Conservation (phyloP, 2,113 vertebrate species). For the Sceloporus undulatus region DNA sequence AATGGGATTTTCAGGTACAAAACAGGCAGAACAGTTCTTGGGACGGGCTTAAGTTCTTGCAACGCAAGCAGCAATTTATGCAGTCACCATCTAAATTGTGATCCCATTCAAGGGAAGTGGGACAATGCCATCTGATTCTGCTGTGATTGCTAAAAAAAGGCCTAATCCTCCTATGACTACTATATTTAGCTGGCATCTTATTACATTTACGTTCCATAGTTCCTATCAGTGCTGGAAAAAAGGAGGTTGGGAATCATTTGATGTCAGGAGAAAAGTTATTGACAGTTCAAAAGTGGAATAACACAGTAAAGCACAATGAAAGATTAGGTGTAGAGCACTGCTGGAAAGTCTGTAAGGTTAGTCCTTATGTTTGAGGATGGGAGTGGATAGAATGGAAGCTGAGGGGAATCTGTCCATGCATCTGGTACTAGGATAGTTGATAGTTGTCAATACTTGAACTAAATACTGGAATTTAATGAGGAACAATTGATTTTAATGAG, state of each 20-base stretch:
- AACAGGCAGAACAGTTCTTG: rapidly evolving
- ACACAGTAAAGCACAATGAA: background rate
- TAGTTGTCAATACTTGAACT: background rate
- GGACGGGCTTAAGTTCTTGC: background rate
- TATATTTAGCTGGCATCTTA: background rate
- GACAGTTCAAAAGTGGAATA: background rate
- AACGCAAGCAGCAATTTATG: background rate
- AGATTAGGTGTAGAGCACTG: background rate
- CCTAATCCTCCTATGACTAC: background rate
- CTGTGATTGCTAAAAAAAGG: background rate
- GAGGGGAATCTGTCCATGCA: background rate
- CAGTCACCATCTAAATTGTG: background rate
- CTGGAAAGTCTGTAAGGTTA: background rate
- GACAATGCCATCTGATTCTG: background rate
- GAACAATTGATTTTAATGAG: background rate
- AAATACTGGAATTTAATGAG: background rate
- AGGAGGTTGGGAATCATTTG: background rate
- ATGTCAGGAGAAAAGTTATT: background rate
- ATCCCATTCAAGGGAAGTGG: background rate
- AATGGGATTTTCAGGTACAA: background rate
- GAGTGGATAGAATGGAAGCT: background rate
- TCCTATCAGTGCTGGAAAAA: background rate
- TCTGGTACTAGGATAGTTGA: background rate
- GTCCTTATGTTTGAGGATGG: background rate
- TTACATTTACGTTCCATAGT: background rate